These are phyloP conservation scores for Charadrius vociferus DNA, from an alignment of 2,113 vertebrate genomes.

Conservation along the genomic window DNA sequence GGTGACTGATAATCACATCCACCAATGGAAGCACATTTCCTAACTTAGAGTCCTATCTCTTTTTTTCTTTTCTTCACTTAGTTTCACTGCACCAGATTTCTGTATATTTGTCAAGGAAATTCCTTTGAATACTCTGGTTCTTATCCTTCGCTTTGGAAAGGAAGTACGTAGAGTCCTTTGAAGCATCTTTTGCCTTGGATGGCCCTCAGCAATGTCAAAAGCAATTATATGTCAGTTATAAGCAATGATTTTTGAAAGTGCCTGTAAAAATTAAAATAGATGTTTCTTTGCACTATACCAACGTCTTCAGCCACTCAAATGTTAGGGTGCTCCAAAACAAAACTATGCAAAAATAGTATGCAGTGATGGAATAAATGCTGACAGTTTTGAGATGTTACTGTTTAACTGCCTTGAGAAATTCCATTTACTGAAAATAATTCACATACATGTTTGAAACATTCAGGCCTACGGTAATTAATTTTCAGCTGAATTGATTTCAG, in stretches of 20 bases:
- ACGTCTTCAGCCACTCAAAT: neutral
- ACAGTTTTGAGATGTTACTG: constrained; percentile 55
- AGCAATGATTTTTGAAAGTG: neutral
- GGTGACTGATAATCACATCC: neutral
- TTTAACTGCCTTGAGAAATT: constrained; percentile 59
- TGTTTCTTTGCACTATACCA: neutral
- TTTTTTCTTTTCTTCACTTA: neutral
- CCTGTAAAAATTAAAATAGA: constrained; percentile 38
- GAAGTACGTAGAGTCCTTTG: constrained; percentile 5
- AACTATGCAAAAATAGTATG: neutral
- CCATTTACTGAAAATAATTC: constrained; percentile 70
- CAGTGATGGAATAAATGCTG: constrained; percentile 21
- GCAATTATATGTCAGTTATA: neutral
- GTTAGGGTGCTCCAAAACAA: constrained; percentile 18
- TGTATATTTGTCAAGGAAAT: neutral
- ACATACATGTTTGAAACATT: constrained; percentile 59
- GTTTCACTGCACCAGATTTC: neutral
- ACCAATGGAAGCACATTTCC: neutral
- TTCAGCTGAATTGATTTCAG: constrained; percentile 62
- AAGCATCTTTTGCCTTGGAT: neutral
- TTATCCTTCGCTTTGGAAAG: constrained; percentile 13
- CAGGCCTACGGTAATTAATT: constrained; percentile 59
- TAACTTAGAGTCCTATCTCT: neutral
- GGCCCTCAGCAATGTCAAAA: constrained; percentile 33
- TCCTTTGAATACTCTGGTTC: constrained; percentile 1